phyloP scores from a whole-genome alignment of 2,113 vertebrate genomes.

The Pogonocichla stellata region DNA sequence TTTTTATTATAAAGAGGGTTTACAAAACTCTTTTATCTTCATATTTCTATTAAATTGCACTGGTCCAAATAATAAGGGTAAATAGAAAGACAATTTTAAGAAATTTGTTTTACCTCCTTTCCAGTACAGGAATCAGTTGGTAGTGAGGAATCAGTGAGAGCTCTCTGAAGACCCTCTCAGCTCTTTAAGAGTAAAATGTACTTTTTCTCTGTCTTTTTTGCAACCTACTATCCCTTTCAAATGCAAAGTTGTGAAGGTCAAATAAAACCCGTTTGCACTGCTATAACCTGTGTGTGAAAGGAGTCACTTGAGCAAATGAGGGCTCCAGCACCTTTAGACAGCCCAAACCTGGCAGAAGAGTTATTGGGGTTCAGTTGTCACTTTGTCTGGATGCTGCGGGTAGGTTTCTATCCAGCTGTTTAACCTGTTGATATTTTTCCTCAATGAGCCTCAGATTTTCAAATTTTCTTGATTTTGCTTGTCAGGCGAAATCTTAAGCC shows the following conservation, averaged over 20 bases:
- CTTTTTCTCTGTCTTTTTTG: not conserved
- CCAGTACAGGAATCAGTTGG: not conserved
- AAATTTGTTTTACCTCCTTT: not conserved
- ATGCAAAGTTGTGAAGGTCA: not conserved
- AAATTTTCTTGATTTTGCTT: not conserved
- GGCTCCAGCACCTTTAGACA: not conserved
- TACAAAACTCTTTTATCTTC: conserved; percentile 15
- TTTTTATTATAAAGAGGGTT: conserved; percentile 7
- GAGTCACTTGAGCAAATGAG: not conserved
- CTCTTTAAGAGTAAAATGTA: not conserved
- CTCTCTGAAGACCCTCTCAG: not conserved
- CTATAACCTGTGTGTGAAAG: not conserved
- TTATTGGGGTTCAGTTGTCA: not conserved
- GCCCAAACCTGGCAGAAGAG: not conserved
- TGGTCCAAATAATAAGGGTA: not conserved
- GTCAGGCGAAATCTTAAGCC: not conserved
- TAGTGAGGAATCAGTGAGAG: not conserved
- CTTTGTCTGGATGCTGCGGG: not conserved
- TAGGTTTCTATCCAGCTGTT: not conserved
- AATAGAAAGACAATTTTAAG: not conserved
- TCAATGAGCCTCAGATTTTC: not conserved
- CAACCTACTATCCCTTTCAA: not conserved
- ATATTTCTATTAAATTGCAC: not conserved
- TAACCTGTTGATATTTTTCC: not conserved
- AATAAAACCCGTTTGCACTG: not conserved